These are phyloP conservation scores for Stenchaetothrips biformis DNA, from an alignment of 2,888 invertebrate species.

Conservation along the genomic window DNA sequence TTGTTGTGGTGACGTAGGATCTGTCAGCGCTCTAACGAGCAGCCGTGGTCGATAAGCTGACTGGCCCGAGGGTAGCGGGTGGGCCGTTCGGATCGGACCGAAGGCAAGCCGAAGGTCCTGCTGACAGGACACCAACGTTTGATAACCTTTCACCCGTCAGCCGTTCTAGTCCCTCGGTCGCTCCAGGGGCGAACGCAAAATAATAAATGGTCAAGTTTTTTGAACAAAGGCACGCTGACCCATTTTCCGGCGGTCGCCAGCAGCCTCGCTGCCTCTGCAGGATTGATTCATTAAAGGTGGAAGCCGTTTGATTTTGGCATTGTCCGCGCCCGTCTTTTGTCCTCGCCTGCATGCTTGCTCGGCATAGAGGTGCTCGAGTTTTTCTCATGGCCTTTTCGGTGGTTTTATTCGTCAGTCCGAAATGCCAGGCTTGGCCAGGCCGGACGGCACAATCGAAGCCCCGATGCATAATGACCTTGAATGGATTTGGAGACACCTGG, in stretches of 20 bases:
- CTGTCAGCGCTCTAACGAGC: background rate
- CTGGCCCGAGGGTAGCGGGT: background rate
- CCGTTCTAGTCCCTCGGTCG: background rate
- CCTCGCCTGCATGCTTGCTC: background rate
- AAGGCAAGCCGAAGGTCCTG: background rate
- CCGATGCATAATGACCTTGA: background rate
- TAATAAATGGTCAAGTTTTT: background rate
- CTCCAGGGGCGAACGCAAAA: background rate
- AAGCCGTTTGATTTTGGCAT: background rate
- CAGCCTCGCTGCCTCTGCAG: background rate
- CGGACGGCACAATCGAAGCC: background rate
- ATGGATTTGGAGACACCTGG: constrained; percentile 5
- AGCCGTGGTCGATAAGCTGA: background rate
- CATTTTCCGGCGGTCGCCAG: background rate
- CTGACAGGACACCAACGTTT: background rate
- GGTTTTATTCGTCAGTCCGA: background rate
- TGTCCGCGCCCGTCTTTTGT: background rate
- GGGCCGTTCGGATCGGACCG: no score
- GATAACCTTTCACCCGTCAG: background rate
- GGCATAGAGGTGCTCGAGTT: background rate
- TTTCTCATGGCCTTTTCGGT: background rate
- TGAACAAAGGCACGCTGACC: background rate
- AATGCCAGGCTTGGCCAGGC: background rate
- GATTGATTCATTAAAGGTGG: background rate
- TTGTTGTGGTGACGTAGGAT: no score